These are phyloP conservation scores for Perccottus glenii DNA, from an alignment of 2,113 vertebrate species.

Conservation along the genomic window DNA sequence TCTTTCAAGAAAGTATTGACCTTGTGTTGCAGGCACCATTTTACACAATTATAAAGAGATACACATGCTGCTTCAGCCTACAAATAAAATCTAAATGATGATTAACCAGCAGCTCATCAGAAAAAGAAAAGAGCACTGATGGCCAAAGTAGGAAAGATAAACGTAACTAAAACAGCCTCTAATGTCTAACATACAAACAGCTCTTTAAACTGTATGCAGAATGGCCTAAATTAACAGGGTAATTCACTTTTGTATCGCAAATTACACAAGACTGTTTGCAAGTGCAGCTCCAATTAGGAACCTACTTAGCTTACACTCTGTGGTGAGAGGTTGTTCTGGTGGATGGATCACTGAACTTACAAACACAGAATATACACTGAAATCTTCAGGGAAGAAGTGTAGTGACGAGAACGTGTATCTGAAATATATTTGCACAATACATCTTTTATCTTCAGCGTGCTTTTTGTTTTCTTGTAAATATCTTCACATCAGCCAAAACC, in stretches of 20 bases:
- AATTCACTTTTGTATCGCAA: conserved; percentile 19
- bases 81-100: conserved; percentile 26
- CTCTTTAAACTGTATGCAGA: conserved; percentile 9
- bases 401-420: conserved; percentile 9
- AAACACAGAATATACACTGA: conserved; percentile 10
- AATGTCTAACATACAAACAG: conserved; percentile 13
- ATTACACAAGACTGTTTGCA: conserved; percentile 30
- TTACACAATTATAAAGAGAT: conserved; percentile 11
- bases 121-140: conserved; percentile 4
- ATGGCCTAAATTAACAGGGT: conserved; percentile 14
- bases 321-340: conserved; percentile 15
- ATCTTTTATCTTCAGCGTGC: neutral
- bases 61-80: conserved; percentile 11
- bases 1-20: conserved; percentile 37
- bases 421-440: conserved; percentile 4
- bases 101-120: conserved; percentile 31
- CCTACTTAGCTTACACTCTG: conserved; percentile 25
- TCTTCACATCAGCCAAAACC: conserved; percentile 5
- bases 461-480: conserved; percentile 3
- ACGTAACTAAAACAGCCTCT: conserved; percentile 9
- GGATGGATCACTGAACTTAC: conserved; percentile 14
- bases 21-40: conserved; percentile 43
- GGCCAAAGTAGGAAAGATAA: neutral
- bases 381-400: conserved; percentile 17
- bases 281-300: conserved; percentile 30